Conservation (phyloP, 2,888 invertebrate genomes). For the Baronia brevicornis region DNA sequence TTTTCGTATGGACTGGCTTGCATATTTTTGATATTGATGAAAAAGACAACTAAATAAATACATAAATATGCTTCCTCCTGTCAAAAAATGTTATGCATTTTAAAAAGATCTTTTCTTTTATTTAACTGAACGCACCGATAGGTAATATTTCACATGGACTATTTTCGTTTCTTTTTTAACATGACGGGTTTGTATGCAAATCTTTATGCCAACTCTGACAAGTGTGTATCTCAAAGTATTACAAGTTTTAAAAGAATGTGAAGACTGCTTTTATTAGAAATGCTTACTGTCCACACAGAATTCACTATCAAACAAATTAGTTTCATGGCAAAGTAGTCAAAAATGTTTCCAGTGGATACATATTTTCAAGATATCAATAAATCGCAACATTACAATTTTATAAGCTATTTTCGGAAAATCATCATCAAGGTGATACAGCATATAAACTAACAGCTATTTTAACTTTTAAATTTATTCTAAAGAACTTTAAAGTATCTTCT, state of each 20-base stretch:
- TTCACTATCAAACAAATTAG: constrained; percentile 3
- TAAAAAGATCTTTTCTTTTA: too few species aligned
- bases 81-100: too few species aligned
- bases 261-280: background rate
- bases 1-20: too few species aligned
- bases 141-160: too few species aligned
- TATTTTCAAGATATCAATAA: constrained; percentile 1
- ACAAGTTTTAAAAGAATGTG: background rate
- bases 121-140: too few species aligned
- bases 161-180: too few species aligned
- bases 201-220: too few species aligned
- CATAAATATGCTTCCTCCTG: too few species aligned
- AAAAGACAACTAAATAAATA: too few species aligned
- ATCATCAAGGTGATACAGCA: constrained; percentile 48
- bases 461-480: constrained; percentile 47
- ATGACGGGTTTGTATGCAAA: too few species aligned
- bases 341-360: background rate
- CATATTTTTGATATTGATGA: too few species aligned
- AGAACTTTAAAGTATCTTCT: constrained; percentile 48
- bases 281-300: constrained; percentile 3
- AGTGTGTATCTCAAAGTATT: too few species aligned
- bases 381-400: constrained; percentile 12
- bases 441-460: constrained; percentile 47
- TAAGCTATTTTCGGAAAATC: constrained; percentile 44
- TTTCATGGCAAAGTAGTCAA: background rate